Evolutionary conservation across 2,113 vertebrate species (phyloP), one percentile per base, ranked within the genome.

Genomic region (Megaptera novaeangliae): DNA sequence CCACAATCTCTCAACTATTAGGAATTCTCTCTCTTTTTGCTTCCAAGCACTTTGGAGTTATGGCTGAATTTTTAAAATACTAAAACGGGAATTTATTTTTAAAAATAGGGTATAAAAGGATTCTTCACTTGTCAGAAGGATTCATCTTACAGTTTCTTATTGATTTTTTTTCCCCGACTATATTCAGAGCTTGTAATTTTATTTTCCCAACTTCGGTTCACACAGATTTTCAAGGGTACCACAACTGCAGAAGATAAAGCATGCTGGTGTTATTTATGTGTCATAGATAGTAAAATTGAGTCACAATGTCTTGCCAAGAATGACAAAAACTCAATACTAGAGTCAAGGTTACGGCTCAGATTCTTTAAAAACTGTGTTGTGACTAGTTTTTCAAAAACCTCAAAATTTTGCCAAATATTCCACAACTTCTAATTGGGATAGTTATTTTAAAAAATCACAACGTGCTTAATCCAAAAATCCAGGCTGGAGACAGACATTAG

Each of bases 121-220:
- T 96, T 90, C 31, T 78, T 94, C 14, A 84, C 36, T 85, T 91
- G 71, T 81, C 69, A 41, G 96, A 97, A 96, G 29, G 23, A 93
- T 69, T 93, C 55, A 75, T 89, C 36, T 72, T 55, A 17, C 64
- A 12, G 21, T 88, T 86, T 95, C 91, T 64, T 93, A 64, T 12
- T 74, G 63, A 49, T n/a, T 85, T 95, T 52, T 89, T 27, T 1
- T 0, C 12, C 13, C 3, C 29, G 75, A 87, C 39, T 69, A 75
- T 55, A 75, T 14, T 97, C 66, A 93, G 81, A 95, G 39, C 12
- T 94, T 78, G 7, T 39, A 21, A 64, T 86, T 95, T 95, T 61
- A 95, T 95, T 96, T 96, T 88, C 12, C 46, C 69, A 59, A 59
- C 72, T 68, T 94, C 41, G 46, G 17, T 88, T 96, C 49, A 64